These are phyloP conservation scores for Eupithecia tripunctaria DNA, from an alignment of 2,888 invertebrate species.

Conservation along the genomic window DNA sequence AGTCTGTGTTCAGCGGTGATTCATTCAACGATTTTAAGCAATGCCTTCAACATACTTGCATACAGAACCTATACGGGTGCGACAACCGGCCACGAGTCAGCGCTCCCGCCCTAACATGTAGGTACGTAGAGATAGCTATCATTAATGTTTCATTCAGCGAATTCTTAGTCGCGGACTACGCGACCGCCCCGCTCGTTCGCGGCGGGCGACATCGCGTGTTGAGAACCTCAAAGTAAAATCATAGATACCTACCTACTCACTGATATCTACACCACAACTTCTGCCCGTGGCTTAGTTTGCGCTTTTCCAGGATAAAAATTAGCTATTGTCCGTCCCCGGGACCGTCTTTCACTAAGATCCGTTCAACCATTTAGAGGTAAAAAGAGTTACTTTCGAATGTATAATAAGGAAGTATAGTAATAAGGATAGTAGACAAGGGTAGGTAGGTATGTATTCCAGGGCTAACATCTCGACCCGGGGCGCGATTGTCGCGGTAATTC, in stretches of 20 bases:
- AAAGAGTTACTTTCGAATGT: no score
- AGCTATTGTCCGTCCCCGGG: no score
- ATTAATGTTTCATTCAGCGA: background rate
- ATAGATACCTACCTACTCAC: no score
- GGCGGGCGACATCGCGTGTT: background rate
- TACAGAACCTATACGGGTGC: background rate
- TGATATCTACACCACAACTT: no score
- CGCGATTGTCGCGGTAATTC: background rate
- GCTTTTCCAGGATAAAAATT: no score
- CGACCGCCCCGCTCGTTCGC: background rate
- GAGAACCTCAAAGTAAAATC: background rate
- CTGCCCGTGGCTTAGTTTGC: no score
- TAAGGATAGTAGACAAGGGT: no score
- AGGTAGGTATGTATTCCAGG: no score
- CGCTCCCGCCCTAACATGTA: background rate
- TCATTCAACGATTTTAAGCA: background rate
- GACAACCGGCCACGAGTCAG: background rate
- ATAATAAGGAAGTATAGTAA: no score
- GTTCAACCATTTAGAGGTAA: no score
- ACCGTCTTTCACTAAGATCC: no score
- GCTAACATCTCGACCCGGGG: no score
- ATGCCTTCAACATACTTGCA: background rate
- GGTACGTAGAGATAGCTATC: background rate
- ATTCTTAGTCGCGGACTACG: slow-evolving; percentile 1
- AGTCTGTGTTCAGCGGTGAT: background rate